Percentiles rank a stretch among this genome's conserved stretches.
Evolutionary conservation across 2,797 vertebrate species (phyloP).

Genomic region (Lateolabrax maculatus): DNA sequence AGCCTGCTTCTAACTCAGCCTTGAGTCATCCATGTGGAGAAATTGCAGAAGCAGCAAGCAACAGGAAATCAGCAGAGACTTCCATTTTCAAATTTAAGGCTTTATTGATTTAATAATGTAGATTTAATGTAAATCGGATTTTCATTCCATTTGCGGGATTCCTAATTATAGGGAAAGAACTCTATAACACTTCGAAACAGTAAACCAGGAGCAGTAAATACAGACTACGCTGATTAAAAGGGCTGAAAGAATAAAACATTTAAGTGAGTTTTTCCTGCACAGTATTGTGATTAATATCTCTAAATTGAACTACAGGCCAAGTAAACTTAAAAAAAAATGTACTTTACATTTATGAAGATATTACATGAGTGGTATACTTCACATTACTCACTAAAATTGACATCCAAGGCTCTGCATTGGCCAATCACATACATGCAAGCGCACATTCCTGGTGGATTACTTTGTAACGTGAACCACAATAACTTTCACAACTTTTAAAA

Average conservation of each 20-base stretch:
- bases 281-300: not conserved
- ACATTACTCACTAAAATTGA: too few species aligned
- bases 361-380: too few species aligned
- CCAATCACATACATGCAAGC: not conserved
- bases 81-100: conserved; percentile 3
- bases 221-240: not conserved
- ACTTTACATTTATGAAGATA: too few species aligned
- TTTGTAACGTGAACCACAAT: not conserved
- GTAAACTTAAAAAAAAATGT: too few species aligned
- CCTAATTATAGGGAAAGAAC: not conserved
- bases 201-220: too few species aligned
- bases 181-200: not conserved
- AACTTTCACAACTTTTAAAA: too few species aligned
- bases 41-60: not conserved
- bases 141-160: conserved; percentile 10
- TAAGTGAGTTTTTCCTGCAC: not conserved
- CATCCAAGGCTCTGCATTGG: too few species aligned
- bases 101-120: not conserved
- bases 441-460: not conserved
- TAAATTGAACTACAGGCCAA: too few species aligned
- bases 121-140: conserved; percentile 17
- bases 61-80: not conserved
- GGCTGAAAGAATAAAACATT: not conserved
- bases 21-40: not conserved
- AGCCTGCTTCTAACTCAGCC: conserved; percentile 5